These are phyloP conservation scores for Phataginus tricuspis DNA, from an alignment of 2,797 vertebrate genomes.

Conservation along the genomic window DNA sequence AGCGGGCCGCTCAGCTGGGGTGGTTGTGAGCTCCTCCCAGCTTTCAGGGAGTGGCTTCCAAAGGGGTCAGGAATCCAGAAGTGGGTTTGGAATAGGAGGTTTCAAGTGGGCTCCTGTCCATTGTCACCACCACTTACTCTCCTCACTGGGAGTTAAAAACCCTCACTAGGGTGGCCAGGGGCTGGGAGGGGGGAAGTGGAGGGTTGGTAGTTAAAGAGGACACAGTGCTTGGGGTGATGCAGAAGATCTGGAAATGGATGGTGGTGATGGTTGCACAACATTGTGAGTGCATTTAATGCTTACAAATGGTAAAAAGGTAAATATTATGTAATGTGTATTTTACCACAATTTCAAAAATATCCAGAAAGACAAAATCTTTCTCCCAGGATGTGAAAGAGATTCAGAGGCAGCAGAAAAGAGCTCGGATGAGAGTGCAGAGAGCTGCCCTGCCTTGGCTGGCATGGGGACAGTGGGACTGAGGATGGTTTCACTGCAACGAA, in stretches of 20 bases:
- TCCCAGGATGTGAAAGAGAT: not conserved
- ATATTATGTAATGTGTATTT: not conserved
- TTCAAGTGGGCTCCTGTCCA: not conserved
- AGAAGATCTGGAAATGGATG: not conserved
- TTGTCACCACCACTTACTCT: not conserved
- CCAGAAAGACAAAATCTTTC: not conserved
- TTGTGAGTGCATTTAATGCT: not conserved
- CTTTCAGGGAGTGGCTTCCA: not conserved
- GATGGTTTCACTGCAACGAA: not conserved
- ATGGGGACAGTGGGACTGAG: rapidly evolving
- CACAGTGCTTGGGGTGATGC: not conserved
- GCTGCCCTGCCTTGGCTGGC: not conserved
- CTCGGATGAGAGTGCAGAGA: too few relatives aligned
- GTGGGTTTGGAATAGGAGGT: constrained; percentile 16
- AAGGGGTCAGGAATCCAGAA: not conserved
- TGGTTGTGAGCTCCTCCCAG: not conserved
- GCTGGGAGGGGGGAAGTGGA: not conserved
- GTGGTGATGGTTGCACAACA: not conserved
- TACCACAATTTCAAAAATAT: constrained; percentile 20
- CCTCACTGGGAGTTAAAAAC: not conserved
- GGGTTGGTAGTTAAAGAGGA: not conserved
- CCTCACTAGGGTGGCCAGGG: not conserved
- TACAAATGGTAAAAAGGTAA: not conserved
- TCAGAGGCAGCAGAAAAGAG: not conserved
- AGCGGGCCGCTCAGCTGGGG: not conserved